Percentiles rank a stretch among this genome's conserved stretches.
These are phyloP conservation scores for Digitonthophagus gazella DNA, from an alignment of 2,888 invertebrate genomes.

Conservation along the genomic window DNA sequence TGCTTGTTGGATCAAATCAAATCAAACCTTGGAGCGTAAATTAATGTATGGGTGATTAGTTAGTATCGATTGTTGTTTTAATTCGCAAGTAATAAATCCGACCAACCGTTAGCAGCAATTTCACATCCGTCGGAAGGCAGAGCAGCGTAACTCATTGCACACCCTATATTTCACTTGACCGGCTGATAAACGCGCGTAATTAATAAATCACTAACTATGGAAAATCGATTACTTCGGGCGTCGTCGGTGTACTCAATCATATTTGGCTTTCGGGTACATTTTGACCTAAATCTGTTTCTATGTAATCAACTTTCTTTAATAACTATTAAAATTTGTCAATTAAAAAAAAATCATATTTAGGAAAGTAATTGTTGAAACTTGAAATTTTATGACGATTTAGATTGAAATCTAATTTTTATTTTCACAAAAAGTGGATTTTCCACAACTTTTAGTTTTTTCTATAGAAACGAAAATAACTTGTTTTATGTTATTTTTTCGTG, in stretches of 20 bases:
- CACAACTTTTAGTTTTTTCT: too few relatives aligned
- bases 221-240: background rate
- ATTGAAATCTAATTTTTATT: too few relatives aligned
- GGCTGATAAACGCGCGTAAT: background rate
- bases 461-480: too few relatives aligned
- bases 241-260: background rate
- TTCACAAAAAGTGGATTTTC: too few relatives aligned
- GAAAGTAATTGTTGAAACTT: too few relatives aligned
- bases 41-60: too few relatives aligned
- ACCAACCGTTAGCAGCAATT: background rate
- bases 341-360: too few relatives aligned
- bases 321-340: background rate
- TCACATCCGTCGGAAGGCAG: background rate
- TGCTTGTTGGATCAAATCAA: too few relatives aligned
- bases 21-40: too few relatives aligned
- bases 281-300: background rate
- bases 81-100: background rate
- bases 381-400: too few relatives aligned
- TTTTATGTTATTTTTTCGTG: too few relatives aligned
- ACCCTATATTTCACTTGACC: background rate
- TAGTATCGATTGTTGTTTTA: background rate
- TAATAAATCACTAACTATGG: background rate
- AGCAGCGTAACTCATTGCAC: background rate
- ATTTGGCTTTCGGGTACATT: background rate
- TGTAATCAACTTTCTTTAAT: background rate